Percentiles rank a stretch among this genome's conserved stretches.
phyloP scores from a whole-genome alignment of 1,140 invertebrate genomes.

The Marisa cornuarietis region DNA sequence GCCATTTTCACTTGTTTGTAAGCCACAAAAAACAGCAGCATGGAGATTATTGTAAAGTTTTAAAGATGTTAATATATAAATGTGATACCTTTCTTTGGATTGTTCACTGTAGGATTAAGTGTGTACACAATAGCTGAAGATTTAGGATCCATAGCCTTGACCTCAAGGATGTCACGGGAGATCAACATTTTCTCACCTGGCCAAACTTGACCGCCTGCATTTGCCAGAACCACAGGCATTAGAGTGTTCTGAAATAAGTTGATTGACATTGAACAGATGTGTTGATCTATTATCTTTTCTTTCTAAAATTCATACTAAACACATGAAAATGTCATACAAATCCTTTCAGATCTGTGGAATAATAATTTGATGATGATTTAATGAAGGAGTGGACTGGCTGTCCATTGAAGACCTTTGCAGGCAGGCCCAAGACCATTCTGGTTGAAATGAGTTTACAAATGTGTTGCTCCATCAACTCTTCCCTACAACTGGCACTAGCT shows the following conservation, averaged over 20 bases:
- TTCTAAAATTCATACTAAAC: neutral
- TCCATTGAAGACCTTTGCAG: neutral
- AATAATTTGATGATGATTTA: no score
- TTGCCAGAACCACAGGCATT: constrained; percentile 44
- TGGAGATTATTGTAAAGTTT: neutral
- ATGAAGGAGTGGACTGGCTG: neutral
- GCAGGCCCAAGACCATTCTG: no score
- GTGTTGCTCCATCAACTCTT: no score
- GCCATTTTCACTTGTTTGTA: neutral
- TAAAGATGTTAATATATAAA: neutral
- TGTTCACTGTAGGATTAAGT: constrained; percentile 42
- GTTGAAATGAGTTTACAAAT: no score
- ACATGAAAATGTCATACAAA: neutral
- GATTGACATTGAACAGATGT: neutral
- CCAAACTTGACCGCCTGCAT: constrained; percentile 41
- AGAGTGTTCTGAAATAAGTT: constrained; percentile 41
- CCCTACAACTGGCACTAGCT: no score
- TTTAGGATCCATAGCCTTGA: constrained; percentile 25
- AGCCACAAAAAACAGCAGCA: neutral
- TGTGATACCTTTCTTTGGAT: constrained; percentile 49
- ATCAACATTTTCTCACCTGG: constrained; percentile 39
- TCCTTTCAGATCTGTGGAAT: no score
- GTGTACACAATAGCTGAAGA: constrained; percentile 48
- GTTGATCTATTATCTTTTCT: neutral
- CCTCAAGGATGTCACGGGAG: constrained; percentile 40